Conservation (phyloP, 2,888 invertebrate genomes). For the Empis livida region DNA sequence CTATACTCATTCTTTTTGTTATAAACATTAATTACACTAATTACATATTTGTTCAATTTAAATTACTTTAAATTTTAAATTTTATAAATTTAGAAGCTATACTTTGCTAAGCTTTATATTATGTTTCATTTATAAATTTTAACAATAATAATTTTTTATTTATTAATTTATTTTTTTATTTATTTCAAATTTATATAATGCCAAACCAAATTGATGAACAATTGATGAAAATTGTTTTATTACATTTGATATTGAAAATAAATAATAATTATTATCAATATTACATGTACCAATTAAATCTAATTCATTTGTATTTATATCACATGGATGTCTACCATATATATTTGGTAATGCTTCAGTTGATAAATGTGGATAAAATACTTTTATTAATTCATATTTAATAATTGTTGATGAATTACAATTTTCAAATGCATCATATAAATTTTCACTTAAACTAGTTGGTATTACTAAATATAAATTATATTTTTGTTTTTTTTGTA, state of each 20-base stretch:
- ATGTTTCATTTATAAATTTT: too few species aligned
- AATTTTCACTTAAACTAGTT: conserved; percentile 46
- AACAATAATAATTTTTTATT: too few species aligned
- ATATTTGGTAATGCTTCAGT: conserved; percentile 58
- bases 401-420: conserved; percentile 30
- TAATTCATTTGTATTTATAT: conserved; percentile 27
- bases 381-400: conserved; percentile 39
- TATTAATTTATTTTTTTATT: not conserved
- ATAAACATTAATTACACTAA: too few species aligned
- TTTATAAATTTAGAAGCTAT: too few species aligned
- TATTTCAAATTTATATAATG: conserved; percentile 37
- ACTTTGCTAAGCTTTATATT: too few species aligned
- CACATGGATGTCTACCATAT: conserved; percentile 33
- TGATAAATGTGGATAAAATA: conserved; percentile 65
- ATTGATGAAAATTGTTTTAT: conserved; percentile 31
- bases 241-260: conserved; percentile 20
- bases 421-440: conserved; percentile 35
- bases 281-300: conserved; percentile 26
- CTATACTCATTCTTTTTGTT: too few species aligned
- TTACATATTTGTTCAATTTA: too few species aligned
- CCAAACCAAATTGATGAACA: conserved; percentile 39
- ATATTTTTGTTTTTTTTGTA: conserved; percentile 40
- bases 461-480: conserved; percentile 59
- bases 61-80: too few species aligned
- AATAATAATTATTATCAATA: conserved; percentile 10